Conservation (phyloP, 2,888 invertebrate species). For the Aleiodes alternator region DNA sequence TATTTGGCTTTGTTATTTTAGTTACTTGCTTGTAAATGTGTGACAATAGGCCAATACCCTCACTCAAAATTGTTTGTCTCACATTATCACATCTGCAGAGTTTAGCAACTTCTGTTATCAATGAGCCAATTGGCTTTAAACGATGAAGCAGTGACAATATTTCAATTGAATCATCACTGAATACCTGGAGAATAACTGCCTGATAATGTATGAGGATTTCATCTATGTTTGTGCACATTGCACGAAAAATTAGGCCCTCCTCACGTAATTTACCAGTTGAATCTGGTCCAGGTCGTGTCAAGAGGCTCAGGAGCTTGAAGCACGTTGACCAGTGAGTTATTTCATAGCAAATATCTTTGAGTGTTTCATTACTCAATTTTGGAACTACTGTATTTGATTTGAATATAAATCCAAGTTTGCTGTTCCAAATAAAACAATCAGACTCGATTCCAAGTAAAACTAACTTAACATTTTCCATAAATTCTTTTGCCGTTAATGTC, state of each 20-base stretch:
- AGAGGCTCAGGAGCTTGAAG: slow-evolving; percentile 63
- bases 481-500: slow-evolving; percentile 54
- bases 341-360: slow-evolving; percentile 62
- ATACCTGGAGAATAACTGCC: slow-evolving; percentile 65
- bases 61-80: slow-evolving; percentile 59
- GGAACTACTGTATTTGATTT: slow-evolving; percentile 61
- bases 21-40: slow-evolving; percentile 82
- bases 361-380: slow-evolving; percentile 60
- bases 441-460: slow-evolving; percentile 71
- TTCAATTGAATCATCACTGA: slow-evolving; percentile 53
- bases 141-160: slow-evolving; percentile 61
- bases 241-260: slow-evolving; percentile 71
- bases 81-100: slow-evolving; percentile 66
- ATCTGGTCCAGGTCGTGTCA: slow-evolving; percentile 61
- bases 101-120: slow-evolving; percentile 66
- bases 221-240: slow-evolving; percentile 69
- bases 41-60: slow-evolving; percentile 80
- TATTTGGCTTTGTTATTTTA: slow-evolving; percentile 78
- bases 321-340: slow-evolving; percentile 70
- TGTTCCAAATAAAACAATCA: slow-evolving; percentile 62
- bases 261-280: slow-evolving; percentile 61
- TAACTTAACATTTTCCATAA: slow-evolving; percentile 66
- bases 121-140: slow-evolving; percentile 63
- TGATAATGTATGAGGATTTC: slow-evolving; percentile 70
- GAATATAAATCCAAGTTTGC: slow-evolving; percentile 64